phyloP scores from a whole-genome alignment of 2,888 invertebrate genomes.

The Dolichomitus sp. region DNA sequence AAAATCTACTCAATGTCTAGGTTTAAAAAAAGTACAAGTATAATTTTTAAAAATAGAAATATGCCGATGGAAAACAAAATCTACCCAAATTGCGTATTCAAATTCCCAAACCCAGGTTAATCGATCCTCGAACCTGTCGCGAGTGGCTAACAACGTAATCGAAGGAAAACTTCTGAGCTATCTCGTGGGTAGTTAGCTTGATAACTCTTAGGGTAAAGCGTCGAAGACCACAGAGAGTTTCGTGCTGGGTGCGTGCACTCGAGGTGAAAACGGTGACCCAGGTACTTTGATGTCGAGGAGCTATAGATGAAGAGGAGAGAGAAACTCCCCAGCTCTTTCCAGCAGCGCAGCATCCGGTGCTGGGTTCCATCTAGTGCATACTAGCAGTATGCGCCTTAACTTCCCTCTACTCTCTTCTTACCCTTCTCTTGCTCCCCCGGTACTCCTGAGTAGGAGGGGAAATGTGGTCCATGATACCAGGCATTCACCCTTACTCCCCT shows the following conservation, averaged over 20 bases:
- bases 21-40: too few species aligned
- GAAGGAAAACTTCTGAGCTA: conserved; percentile 7
- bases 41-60: too few species aligned
- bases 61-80: too few species aligned
- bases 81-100: background rate
- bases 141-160: conserved; percentile 25
- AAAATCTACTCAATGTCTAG: too few species aligned
- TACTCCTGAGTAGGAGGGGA: conserved; percentile 24
- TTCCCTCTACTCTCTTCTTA: conserved; percentile 11
- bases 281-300: conserved; percentile 57
- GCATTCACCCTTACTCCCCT: conserved; percentile 34
- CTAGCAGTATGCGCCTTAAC: conserved; percentile 12
- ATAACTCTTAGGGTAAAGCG: conserved; percentile 20
- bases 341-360: conserved; percentile 18
- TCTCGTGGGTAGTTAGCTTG: conserved; percentile 32
- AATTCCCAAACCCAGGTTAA: background rate
- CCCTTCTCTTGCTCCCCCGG: conserved; percentile 19
- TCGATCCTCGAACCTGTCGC: background rate
- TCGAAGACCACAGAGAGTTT: conserved; percentile 9
- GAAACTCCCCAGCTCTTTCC: conserved; percentile 29
- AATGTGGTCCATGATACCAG: conserved; percentile 30
- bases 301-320: background rate
- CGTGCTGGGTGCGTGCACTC: conserved; percentile 21
- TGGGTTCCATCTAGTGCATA: conserved; percentile 17
- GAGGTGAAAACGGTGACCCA: conserved; percentile 19